These are phyloP conservation scores for Spermophilus dauricus DNA, from an alignment of 2,113 vertebrate genomes.

Conservation along the genomic window DNA sequence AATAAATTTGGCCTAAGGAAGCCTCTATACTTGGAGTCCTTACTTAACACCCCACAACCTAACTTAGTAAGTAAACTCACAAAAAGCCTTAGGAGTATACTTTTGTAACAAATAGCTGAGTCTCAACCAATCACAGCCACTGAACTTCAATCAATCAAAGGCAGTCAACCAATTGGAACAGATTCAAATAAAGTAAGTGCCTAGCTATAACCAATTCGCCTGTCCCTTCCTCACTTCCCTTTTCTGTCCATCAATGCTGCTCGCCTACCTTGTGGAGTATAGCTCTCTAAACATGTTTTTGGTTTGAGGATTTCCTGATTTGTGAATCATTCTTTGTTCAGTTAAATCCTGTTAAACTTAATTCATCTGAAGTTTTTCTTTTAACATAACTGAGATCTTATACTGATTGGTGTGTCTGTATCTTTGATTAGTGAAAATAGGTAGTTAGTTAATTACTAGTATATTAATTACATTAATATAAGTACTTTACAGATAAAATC, in stretches of 20 bases:
- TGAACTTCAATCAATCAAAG: background rate
- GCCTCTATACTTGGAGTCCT: background rate
- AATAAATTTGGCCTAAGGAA: background rate
- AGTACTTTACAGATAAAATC: background rate
- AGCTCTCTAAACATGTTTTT: background rate
- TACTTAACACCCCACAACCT: background rate
- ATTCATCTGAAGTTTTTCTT: background rate
- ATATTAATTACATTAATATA: background rate
- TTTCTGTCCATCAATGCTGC: background rate
- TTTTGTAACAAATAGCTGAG: background rate
- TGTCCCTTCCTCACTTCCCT: background rate
- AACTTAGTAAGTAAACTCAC: background rate
- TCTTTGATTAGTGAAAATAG: conserved; percentile 29
- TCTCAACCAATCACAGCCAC: background rate
- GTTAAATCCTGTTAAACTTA: background rate
- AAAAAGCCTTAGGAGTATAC: background rate
- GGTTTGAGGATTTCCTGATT: background rate
- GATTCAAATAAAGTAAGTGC: background rate
- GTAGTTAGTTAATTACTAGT: background rate
- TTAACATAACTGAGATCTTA: background rate
- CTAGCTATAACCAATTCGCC: too few species aligned
- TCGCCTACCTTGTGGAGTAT: fast-evolving
- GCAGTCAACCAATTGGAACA: background rate
- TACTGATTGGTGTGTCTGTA: background rate
- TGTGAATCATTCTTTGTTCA: background rate